phyloP scores from a whole-genome alignment of 2,113 vertebrate genomes.

The Mirza zaza region DNA sequence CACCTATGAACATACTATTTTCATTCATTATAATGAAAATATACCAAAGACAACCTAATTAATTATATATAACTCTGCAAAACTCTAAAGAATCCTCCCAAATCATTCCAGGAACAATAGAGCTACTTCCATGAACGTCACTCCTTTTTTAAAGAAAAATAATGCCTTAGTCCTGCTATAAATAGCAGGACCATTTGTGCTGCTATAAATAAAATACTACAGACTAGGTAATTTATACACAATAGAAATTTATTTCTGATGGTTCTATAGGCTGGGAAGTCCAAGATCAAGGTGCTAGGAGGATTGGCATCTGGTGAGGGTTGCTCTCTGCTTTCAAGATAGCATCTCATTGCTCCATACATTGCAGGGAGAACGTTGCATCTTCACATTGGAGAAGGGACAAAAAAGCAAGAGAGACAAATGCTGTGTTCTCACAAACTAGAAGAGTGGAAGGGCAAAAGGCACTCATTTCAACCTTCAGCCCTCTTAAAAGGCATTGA shows the following conservation, averaged over 20 bases:
- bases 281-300: not conserved
- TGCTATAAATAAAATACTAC: not conserved
- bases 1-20: not conserved
- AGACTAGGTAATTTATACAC: not conserved
- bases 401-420: not conserved
- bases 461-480: not conserved
- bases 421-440: not conserved
- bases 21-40: constrained; percentile 25
- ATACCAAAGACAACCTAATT: not conserved
- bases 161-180: not conserved
- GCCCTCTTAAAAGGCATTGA: not conserved
- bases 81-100: not conserved
- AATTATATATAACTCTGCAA: not conserved
- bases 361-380: too few relatives aligned
- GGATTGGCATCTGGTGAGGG: too few relatives aligned
- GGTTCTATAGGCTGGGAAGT: not conserved
- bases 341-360: not conserved
- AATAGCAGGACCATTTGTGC: not conserved
- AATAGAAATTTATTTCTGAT: not conserved
- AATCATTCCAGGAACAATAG: constrained; percentile 7
- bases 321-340: not conserved
- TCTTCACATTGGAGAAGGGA: not conserved
- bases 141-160: not conserved
- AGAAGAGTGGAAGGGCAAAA: not conserved
- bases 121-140: not conserved